Percentiles rank a stretch among this genome's conserved stretches.
Evolutionary conservation across 2,888 invertebrate genomes (phyloP).

Genomic region (Panopea generosa): DNA sequence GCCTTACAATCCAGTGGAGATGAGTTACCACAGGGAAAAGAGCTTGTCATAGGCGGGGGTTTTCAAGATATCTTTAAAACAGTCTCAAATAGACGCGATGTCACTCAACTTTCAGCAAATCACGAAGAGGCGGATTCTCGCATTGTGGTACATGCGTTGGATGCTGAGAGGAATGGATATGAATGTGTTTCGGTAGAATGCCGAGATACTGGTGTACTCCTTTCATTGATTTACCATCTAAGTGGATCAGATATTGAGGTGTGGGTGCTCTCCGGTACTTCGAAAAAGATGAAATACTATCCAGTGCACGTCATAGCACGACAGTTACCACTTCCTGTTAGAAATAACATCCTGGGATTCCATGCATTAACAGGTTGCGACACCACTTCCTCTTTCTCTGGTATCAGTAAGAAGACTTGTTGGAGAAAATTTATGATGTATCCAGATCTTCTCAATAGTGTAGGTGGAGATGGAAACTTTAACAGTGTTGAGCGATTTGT

Average conservation of each 20-base stretch:
- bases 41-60: not conserved
- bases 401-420: conserved; percentile 44
- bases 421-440: too few species aligned
- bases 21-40: conserved; percentile 12
- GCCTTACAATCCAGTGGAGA: too few species aligned
- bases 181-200: conserved; percentile 9
- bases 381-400: conserved; percentile 20
- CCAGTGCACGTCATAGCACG: conserved; percentile 15
- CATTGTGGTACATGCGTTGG: conserved; percentile 4
- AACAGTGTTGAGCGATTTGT: too few species aligned
- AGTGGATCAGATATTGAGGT: not conserved
- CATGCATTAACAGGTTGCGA: conserved; percentile 21
- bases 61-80: too few species aligned
- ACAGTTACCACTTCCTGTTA: not conserved
- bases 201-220: conserved; percentile 11
- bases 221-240: conserved; percentile 19
- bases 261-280: conserved; percentile 13
- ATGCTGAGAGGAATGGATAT: conserved; percentile 8
- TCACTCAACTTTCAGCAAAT: conserved; percentile 14
- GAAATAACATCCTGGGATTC: conserved; percentile 9
- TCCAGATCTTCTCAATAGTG: too few species aligned
- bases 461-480: too few species aligned
- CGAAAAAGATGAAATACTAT: conserved; percentile 11
- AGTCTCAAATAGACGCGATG: conserved; percentile 14
- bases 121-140: conserved; percentile 27